phyloP scores from a whole-genome alignment of 1,140 invertebrate species.

The Cepaea nemoralis region DNA sequence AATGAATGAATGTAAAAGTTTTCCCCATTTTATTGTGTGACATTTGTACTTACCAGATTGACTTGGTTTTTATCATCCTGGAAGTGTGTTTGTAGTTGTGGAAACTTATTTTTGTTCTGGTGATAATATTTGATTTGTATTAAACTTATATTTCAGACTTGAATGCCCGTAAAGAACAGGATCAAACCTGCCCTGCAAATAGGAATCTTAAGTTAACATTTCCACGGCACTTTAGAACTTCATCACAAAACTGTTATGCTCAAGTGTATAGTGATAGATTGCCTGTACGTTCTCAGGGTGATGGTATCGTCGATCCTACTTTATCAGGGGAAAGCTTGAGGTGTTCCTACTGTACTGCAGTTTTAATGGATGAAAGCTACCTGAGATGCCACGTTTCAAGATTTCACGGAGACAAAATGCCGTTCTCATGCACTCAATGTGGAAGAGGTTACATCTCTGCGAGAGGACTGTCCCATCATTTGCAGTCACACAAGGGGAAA shows the following conservation, averaged over 20 bases:
- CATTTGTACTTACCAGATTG: no score
- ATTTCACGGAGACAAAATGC: conserved; percentile 13
- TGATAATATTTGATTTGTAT: background rate
- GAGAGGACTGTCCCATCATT: conserved; percentile 5
- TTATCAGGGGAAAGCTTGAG: background rate
- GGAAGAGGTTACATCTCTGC: conserved; percentile 20
- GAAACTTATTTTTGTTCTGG: background rate
- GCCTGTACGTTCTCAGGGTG: background rate
- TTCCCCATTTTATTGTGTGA: no score
- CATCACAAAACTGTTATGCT: background rate
- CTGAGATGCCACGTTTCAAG: conserved; percentile 20
- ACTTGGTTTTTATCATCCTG: no score
- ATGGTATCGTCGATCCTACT: background rate
- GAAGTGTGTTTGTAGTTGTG: no score
- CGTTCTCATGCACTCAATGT: conserved; percentile 16
- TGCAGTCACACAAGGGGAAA: conserved; percentile 23
- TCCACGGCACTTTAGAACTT: background rate
- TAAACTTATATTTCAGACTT: conserved; percentile 7
- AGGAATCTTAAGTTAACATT: background rate
- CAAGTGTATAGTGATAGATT: background rate
- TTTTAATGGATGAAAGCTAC: background rate
- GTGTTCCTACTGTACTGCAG: conserved; percentile 17
- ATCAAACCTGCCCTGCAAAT: background rate
- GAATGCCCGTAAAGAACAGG: background rate
- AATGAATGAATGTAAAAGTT: no score